These are phyloP conservation scores for Caenorhabditis briggsae DNA, from an alignment of 1,140 invertebrate genomes.

Conservation along the genomic window DNA sequence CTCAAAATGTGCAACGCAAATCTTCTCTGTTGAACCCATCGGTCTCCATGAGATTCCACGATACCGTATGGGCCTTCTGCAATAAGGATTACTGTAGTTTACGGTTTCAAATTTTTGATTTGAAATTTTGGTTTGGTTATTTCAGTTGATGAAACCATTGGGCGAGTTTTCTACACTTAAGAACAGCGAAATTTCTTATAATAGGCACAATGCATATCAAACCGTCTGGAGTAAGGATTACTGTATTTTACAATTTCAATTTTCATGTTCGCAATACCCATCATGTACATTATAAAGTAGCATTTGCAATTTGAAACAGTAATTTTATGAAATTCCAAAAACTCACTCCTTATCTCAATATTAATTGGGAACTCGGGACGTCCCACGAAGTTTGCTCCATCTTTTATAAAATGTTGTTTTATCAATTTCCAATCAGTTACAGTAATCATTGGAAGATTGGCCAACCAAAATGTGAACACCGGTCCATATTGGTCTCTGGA, in stretches of 20 bases:
- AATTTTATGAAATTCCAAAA: neutral
- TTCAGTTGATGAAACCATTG: no score
- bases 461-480: slow-evolving; percentile 5
- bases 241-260: no score
- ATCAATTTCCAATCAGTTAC: slow-evolving; percentile 4
- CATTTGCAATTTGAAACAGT: no score
- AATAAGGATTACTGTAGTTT: neutral
- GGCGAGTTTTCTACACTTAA: no score
- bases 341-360: neutral
- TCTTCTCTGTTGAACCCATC: slow-evolving; percentile 37
- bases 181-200: no score
- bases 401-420: slow-evolving; percentile 1
- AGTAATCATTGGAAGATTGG: neutral
- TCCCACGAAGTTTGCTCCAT: slow-evolving; percentile 10
- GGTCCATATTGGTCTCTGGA: neutral
- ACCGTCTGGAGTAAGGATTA: no score
- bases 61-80: slow-evolving; percentile 21
- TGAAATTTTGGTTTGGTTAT: no score
- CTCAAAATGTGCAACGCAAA: slow-evolving; percentile 12
- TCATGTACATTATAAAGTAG: no score
- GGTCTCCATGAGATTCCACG: slow-evolving; percentile 8
- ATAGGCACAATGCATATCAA: no score
- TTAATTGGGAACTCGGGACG: neutral
- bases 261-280: no score
- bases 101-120: neutral